phyloP scores from a whole-genome alignment of 1,140 invertebrate species.

The Drosophila biarmipes region DNA sequence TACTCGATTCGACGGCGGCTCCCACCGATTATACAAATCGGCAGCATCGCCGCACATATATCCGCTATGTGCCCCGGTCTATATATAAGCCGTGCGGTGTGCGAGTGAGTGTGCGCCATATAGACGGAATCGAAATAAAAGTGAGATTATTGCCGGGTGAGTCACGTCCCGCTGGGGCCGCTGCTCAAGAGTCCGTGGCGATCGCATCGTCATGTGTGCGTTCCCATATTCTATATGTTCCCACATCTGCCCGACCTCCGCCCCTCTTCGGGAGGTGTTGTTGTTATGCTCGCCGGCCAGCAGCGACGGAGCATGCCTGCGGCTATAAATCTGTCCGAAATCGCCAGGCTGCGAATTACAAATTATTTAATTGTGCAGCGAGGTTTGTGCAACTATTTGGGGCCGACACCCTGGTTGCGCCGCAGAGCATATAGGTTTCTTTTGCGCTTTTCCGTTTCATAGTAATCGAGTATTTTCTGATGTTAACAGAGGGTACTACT shows the following conservation, averaged over 20 bases:
- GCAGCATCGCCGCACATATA: conserved; percentile 15
- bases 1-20: conserved; percentile 11
- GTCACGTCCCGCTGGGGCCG: conserved; percentile 48
- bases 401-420: conserved; percentile 10
- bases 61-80: conserved; percentile 22
- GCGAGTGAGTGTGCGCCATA: conserved; percentile 31
- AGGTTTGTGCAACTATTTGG: conserved; percentile 60
- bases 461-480: no score
- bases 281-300: conserved; percentile 42
- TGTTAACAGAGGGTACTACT: no score
- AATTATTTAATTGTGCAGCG: conserved; percentile 73
- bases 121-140: conserved; percentile 80
- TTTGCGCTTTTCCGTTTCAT: no score
- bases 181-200: conserved; percentile 21
- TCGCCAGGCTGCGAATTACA: conserved; percentile 59
- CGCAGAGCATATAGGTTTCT: background rate
- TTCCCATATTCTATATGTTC: conserved; percentile 1
- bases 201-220: conserved; percentile 61
- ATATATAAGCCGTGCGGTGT: conserved; percentile 36
- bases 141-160: conserved; percentile 80
- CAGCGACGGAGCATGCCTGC: conserved; percentile 59
- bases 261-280: conserved; percentile 1
- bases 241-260: conserved; percentile 5
- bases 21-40: conserved; percentile 27
- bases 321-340: conserved; percentile 60